Evolutionary conservation across 2,888 invertebrate species (phyloP).

Genomic region (Phengaris arion): DNA sequence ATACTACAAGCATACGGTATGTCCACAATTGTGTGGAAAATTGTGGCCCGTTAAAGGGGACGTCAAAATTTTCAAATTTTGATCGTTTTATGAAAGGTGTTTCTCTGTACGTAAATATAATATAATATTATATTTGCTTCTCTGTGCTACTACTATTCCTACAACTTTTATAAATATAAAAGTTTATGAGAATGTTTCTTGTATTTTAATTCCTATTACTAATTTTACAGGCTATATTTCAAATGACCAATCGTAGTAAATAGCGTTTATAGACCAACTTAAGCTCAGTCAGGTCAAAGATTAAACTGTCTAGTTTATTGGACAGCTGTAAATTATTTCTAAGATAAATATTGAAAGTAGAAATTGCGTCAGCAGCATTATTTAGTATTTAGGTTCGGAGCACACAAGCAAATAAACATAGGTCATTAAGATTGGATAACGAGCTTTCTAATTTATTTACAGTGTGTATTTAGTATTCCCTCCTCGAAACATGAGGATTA

Average conservation of each 20-base stretch:
- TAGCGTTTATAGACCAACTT: not conserved
- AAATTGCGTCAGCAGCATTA: not conserved
- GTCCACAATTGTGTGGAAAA: too few species aligned
- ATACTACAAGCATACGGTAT: too few species aligned
- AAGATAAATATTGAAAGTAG: slow-evolving; percentile 4
- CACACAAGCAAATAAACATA: slow-evolving; percentile 1
- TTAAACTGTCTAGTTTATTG: slow-evolving; percentile 8
- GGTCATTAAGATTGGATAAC: slow-evolving; percentile 14
- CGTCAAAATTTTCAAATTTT: too few species aligned
- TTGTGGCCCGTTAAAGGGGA: too few species aligned
- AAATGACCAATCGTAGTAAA: not conserved
- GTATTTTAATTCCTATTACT: not conserved
- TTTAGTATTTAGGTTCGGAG: not conserved
- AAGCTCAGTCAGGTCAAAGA: slow-evolving; percentile 1
- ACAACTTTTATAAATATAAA: too few species aligned
- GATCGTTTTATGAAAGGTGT: too few species aligned
- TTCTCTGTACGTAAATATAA: too few species aligned
- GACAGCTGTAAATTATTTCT: slow-evolving; percentile 5
- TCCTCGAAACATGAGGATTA: not conserved
- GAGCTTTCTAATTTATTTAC: slow-evolving; percentile 8
- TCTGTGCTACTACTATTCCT: too few species aligned
- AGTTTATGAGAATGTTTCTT: not conserved
- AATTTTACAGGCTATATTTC: not conserved
- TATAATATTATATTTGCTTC: too few species aligned
- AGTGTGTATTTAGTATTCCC: slow-evolving; percentile 6